Conservation (phyloP, 2,888 invertebrate genomes). For the Lamellibrachia satsuma region DNA sequence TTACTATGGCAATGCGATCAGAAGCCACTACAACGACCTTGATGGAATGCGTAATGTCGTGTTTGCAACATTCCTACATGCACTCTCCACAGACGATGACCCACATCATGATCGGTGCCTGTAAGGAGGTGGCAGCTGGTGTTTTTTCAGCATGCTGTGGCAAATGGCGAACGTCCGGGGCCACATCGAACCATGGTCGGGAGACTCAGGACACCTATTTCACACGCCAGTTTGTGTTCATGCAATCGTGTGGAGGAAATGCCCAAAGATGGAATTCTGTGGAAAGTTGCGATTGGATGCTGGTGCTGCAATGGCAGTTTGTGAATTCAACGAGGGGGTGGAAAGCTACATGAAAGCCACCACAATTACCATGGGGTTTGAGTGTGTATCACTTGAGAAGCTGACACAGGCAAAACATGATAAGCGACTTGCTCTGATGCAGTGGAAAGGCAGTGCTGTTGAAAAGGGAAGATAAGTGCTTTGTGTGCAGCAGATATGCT, state of each 20-base stretch:
- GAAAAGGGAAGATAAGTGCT: neutral
- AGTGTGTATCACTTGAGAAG: neutral
- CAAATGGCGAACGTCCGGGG: neutral
- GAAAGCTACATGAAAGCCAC: neutral
- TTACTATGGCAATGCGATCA: constrained; percentile 1
- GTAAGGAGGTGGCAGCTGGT: neutral
- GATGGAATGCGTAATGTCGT: neutral
- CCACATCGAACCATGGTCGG: neutral
- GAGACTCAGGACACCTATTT: neutral
- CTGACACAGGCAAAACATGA: neutral
- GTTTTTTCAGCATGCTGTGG: neutral
- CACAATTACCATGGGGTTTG: neutral
- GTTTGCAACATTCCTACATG: neutral
- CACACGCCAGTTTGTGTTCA: neutral
- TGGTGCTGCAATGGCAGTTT: neutral
- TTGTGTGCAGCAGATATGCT: neutral
- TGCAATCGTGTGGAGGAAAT: neutral
- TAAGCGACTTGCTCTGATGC: neutral
- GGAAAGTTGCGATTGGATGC: neutral
- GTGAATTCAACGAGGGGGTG: neutral
- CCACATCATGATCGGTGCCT: constrained; percentile 17
- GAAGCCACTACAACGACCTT: neutral
- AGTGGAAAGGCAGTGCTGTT: neutral
- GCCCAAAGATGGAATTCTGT: neutral
- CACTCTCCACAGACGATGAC: neutral